These are phyloP conservation scores for human (Homo sapiens) DNA, from an alignment of 2,113 vertebrate genomes.

Conservation along the genomic window DNA sequence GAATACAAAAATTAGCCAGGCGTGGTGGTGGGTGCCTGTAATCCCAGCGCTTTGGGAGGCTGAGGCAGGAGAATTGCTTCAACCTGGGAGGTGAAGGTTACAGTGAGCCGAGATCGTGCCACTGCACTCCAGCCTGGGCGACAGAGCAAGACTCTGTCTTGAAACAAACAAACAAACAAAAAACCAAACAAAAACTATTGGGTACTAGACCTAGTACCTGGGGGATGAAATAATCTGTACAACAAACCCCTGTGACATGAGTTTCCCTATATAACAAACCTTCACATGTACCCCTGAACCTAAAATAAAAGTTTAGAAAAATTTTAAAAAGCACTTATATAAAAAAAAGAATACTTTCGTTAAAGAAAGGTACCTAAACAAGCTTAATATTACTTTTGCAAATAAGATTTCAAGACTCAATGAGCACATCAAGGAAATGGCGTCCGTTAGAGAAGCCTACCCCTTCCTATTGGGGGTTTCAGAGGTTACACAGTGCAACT, in stretches of 20 bases:
- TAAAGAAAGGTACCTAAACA: slow-evolving; percentile 6
- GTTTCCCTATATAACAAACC: no score
- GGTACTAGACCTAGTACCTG: no score
- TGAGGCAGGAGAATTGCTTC: not conserved
- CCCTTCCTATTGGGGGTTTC: not conserved
- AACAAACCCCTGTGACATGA: no score
- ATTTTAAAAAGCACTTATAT: no score
- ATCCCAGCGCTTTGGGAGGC: not conserved
- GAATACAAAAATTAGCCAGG: not conserved
- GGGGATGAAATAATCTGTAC: no score
- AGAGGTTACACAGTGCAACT: not conserved
- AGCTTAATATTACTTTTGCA: not conserved
- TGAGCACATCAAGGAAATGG: not conserved
- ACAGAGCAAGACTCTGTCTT: not conserved
- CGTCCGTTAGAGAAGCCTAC: not conserved
- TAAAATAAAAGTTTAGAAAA: no score
- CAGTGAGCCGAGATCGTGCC: not conserved
- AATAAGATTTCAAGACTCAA: slow-evolving; percentile 5
- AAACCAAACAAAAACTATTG: not conserved
- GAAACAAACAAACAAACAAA: not conserved
- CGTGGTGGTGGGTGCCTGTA: not conserved
- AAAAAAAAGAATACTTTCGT: not conserved
- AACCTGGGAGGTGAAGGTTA: not conserved
- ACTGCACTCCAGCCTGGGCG: not conserved
- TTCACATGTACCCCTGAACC: no score